A percentile compares a stretch with the other conserved stretches of the same genome.
These are phyloP conservation scores for Drosophila percnosoma DNA, from an alignment of 2,888 invertebrate species.

Conservation along the genomic window DNA sequence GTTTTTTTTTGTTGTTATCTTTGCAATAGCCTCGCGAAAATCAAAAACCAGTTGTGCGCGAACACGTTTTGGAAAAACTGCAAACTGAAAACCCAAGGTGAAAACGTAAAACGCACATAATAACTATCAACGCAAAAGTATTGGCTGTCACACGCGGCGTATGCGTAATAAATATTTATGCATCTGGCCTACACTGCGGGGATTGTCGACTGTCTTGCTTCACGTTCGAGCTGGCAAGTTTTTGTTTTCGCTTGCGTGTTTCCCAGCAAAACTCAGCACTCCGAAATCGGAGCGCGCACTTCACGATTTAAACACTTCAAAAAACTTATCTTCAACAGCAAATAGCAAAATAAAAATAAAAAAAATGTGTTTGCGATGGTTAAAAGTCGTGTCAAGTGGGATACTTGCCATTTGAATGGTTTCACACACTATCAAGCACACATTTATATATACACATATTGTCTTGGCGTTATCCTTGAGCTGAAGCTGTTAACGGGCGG, in stretches of 20 bases:
- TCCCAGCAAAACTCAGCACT: slow-evolving; percentile 28
- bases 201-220: not conserved
- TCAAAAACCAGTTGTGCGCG: slow-evolving; percentile 63
- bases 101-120: slow-evolving; percentile 33
- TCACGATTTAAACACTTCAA: slow-evolving; percentile 28
- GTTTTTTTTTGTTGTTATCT: slow-evolving; percentile 14
- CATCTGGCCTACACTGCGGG: slow-evolving; percentile 46
- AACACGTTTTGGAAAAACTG: slow-evolving; percentile 64
- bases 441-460: slow-evolving; percentile 3
- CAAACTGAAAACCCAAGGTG: slow-evolving; percentile 62
- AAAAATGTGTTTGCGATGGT: slow-evolving; percentile 33
- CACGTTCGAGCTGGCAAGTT: not conserved
- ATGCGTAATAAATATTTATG: slow-evolving; percentile 76
- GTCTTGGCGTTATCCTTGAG: slow-evolving; percentile 25
- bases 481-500: slow-evolving; percentile 29
- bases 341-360: not conserved
- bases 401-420: slow-evolving; percentile 64
- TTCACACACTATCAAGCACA: slow-evolving; percentile 42
- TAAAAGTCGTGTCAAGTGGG: slow-evolving; percentile 67
- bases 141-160: slow-evolving; percentile 66
- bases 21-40: slow-evolving; percentile 11
- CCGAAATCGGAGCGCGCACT: slow-evolving; percentile 28
- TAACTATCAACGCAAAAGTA: slow-evolving; percentile 20
- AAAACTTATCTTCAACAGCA: slow-evolving; percentile 18
- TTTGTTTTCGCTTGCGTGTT: slow-evolving; percentile 12